Percentiles rank a stretch among this genome's conserved stretches.
Conservation (phyloP, 2,113 vertebrate genomes). For the Setophaga kirtlandii region DNA sequence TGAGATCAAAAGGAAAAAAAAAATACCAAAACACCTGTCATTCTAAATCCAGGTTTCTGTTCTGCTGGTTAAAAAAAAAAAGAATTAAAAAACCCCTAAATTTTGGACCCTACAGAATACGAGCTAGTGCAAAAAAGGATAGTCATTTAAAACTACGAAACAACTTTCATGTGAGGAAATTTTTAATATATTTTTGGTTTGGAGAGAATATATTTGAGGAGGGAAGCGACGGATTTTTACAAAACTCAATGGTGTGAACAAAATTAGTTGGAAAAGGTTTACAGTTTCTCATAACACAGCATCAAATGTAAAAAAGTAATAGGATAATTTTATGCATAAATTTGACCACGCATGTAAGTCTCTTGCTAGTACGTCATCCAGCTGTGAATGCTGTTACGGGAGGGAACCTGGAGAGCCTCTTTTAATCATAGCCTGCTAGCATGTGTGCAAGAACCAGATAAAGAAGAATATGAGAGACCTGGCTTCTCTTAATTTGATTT, state of each 20-base stretch:
- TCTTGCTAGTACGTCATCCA: not conserved
- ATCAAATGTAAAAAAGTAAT: not conserved
- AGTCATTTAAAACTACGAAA: not conserved
- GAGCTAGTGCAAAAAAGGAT: not conserved
- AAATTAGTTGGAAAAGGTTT: not conserved
- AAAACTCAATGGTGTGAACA: not conserved
- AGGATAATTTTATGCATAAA: not conserved
- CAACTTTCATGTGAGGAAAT: not conserved
- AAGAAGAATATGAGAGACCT: not conserved
- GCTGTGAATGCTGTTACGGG: not conserved
- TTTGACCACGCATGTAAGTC: not conserved
- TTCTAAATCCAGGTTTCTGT: not conserved
- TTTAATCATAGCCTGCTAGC: not conserved
- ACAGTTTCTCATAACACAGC: not conserved
- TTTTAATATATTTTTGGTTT: not conserved
- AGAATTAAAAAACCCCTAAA: accelerated
- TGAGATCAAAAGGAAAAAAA: not conserved
- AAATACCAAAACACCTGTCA: not conserved
- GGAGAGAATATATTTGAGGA: not conserved
- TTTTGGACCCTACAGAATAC: not conserved
- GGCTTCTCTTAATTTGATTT: not conserved
- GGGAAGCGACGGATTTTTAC: not conserved
- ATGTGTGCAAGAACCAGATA: not conserved
- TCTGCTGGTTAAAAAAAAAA: not conserved
- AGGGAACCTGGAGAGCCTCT: not conserved